These are phyloP conservation scores for Papilio aristodemus DNA, from an alignment of 1,140 invertebrate species.

Conservation along the genomic window DNA sequence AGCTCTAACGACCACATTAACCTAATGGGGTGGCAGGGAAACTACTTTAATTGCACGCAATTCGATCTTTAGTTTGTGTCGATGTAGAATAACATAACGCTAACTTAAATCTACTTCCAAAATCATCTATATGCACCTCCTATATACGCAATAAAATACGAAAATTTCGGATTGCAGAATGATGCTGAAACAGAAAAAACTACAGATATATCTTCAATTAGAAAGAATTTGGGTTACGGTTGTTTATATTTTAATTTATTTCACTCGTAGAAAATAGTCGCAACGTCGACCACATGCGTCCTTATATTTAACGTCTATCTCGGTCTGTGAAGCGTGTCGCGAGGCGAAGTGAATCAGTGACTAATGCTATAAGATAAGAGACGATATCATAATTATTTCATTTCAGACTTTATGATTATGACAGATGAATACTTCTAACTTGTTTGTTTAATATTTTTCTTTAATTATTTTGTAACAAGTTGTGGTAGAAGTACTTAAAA, in stretches of 20 bases:
- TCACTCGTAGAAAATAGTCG: slow-evolving; percentile 6
- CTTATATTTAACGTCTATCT: slow-evolving; percentile 12
- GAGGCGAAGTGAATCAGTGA: slow-evolving; percentile 61
- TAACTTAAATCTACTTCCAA: too few relatives aligned
- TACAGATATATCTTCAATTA: neutral
- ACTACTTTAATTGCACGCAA: neutral
- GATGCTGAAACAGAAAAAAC: neutral
- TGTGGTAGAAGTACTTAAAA: too few relatives aligned
- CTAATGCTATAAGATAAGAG: slow-evolving; percentile 70
- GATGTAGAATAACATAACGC: too few relatives aligned
- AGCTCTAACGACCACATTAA: neutral
- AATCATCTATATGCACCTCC: too few relatives aligned
- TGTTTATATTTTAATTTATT: neutral
- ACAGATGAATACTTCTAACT: neutral
- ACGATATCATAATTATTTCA: slow-evolving; percentile 69
- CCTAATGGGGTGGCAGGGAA: neutral
- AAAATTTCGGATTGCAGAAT: too few relatives aligned
- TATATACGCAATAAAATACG: too few relatives aligned
- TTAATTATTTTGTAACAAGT: too few relatives aligned
- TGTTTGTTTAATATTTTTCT: neutral
- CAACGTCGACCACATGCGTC: slow-evolving; percentile 7
- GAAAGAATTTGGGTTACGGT: neutral
- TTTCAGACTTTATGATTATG: slow-evolving; percentile 46
- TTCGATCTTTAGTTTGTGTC: neutral
- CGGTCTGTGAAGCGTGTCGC: slow-evolving; percentile 42